Percentiles rank a stretch among this genome's conserved stretches.
phyloP scores from a whole-genome alignment of 2,113 vertebrate species.

The Maccullochella peelii region DNA sequence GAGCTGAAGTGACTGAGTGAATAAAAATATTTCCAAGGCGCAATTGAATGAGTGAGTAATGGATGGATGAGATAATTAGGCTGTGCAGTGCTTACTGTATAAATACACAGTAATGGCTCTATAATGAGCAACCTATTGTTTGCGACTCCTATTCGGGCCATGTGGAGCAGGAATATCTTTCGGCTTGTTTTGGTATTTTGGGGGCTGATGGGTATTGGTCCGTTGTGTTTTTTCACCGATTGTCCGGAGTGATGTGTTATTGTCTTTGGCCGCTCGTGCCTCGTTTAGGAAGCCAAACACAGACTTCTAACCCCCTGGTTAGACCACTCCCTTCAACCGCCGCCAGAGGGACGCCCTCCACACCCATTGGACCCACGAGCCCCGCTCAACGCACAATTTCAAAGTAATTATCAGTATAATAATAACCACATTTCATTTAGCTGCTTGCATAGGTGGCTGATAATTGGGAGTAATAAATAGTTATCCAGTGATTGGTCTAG shows the following conservation, averaged over 20 bases:
- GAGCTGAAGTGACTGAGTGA: constrained; percentile 16
- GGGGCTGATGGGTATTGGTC: not conserved
- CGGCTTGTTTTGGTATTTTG: not conserved
- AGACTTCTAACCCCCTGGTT: constrained; percentile 33
- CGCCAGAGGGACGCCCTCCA: constrained; percentile 67
- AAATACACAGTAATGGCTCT: constrained; percentile 1
- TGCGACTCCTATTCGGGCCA: constrained; percentile 1
- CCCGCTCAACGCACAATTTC: not conserved
- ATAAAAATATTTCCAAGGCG: constrained; percentile 1
- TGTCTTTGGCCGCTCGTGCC: constrained; percentile 36
- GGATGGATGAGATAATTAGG: not conserved
- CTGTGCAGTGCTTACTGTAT: not conserved
- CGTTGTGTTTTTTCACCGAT: constrained; percentile 39
- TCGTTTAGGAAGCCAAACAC: constrained; percentile 34
- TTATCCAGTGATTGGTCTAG: not conserved
- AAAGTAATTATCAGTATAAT: constrained; percentile 5
- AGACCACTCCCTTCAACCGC: constrained; percentile 66
- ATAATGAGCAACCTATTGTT: constrained; percentile 35
- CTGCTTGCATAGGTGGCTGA: not conserved
- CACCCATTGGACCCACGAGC: constrained; percentile 22
- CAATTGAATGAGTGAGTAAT: constrained; percentile 4
- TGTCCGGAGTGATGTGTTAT: constrained; percentile 14
- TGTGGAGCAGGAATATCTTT: not conserved
- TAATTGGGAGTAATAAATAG: not conserved
- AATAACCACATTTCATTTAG: constrained; percentile 18